Base-by-base conservation (phyloP, 2,888 invertebrate species). In the Drosophila melanosoma region DNA sequence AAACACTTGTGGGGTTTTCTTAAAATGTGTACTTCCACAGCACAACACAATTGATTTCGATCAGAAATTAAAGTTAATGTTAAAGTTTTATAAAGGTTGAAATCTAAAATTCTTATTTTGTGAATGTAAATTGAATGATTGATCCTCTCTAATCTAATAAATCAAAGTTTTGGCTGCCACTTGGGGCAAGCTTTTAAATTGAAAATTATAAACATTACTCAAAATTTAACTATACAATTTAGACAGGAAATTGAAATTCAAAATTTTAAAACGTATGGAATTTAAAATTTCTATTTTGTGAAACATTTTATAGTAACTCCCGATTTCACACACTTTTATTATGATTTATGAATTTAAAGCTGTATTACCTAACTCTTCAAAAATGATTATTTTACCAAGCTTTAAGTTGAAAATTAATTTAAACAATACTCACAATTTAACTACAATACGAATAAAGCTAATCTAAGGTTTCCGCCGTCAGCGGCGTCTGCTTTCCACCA, bases 371-470 rank as follows among this genome's bases (percentile, higher is more conserved):
- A 45, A 20, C 20, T 20, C 11, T 3, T 11, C 40, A 5, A 40
- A 40, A 42, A 42, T 42, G 20, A 42, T 8, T 45, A 3, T 1
- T 20, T 45, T 45, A 12, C 11, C 42, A 20, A 42, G 12, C 1
- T 12, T 45, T 45, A 3, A 12, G 12, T 8, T 15, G 20, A 15
- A 45, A 45, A 8, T 23, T 1, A 8, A 29, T 6, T 29, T 15
- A 15, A 23, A 8, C 1, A 11, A 17, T 68, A 89, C 89, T 86
- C 32, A 90, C 85, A 87, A 89, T 79, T 81, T 72, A 80, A 75
- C 79, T 88, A 86, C 71, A 72, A 73, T 78, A 74, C 69, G 72
- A 66, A 63, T 63, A 66, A 36, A 51, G 54, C 73, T 69, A 63
- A 7, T 26, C 53, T 65, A 56, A 48, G 48, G 23, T 32, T n/a